phyloP scores from a whole-genome alignment of 2,888 invertebrate species.

The Taphrorychus bicolor region DNA sequence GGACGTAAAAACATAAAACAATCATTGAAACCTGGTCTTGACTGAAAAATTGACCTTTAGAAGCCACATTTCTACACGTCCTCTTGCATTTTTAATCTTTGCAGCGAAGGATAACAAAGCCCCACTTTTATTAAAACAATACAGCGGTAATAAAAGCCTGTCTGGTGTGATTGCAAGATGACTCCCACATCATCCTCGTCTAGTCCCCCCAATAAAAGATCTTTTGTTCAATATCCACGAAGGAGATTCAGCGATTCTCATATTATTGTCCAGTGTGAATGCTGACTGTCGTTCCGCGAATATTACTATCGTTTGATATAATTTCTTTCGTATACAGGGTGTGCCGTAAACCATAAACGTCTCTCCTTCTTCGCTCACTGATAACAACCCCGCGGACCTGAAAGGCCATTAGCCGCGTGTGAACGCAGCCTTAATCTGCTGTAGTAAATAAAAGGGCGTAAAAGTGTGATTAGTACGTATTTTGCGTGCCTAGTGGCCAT shows the following conservation, averaged over 20 bases:
- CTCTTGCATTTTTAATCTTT: no score
- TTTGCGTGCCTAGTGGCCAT: constrained; percentile 28
- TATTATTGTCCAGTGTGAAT: constrained; percentile 16
- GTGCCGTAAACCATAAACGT: background rate
- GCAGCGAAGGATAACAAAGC: no score
- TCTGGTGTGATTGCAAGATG: constrained; percentile 17
- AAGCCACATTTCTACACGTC: no score
- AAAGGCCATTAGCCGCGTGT: background rate
- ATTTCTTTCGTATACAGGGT: no score
- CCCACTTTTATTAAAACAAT: background rate
- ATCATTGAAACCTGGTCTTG: no score
- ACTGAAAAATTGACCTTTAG: no score
- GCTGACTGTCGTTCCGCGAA: constrained; percentile 14
- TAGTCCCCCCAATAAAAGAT: constrained; percentile 20
- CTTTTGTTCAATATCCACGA: constrained; percentile 22
- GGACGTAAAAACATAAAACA: no score
- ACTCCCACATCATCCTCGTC: constrained; percentile 13
- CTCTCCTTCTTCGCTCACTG: background rate
- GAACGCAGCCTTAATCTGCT: background rate
- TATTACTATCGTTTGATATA: background rate
- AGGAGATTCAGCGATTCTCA: constrained; percentile 23
- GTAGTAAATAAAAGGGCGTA: constrained; percentile 5
- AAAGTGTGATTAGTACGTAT: constrained; percentile 24
- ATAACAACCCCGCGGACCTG: no score
- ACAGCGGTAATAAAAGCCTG: background rate